A percentile compares a stretch with the other conserved stretches of the same genome.
Conservation (phyloP, 2,888 invertebrate genomes). For the Cantharis flavilabris region DNA sequence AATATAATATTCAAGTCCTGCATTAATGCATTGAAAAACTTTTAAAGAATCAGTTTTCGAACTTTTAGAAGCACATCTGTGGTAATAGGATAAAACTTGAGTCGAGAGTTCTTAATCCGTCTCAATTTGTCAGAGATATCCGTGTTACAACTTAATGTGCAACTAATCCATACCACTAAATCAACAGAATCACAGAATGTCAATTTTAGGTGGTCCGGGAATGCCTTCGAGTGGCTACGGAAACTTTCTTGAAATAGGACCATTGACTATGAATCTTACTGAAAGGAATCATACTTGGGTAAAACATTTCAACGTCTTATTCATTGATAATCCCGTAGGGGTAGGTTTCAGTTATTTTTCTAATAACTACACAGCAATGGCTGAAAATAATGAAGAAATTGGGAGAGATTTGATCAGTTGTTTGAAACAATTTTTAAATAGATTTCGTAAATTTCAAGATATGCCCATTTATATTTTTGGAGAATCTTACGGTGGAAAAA, state of each 20-base stretch:
- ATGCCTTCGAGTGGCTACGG: constrained; percentile 57
- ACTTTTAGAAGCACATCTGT: constrained; percentile 1
- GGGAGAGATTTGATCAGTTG: constrained; percentile 77
- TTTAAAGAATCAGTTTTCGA: background rate
- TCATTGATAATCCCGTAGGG: constrained; percentile 91
- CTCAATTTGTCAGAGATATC: constrained; percentile 28
- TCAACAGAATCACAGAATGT: constrained; percentile 23
- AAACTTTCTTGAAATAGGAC: constrained; percentile 65
- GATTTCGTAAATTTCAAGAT: constrained; percentile 70
- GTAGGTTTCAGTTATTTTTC: constrained; percentile 81
- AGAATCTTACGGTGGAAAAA: constrained; percentile 93
- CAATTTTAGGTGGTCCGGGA: constrained; percentile 49
- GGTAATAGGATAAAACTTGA: constrained; percentile 23
- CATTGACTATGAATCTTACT: constrained; percentile 57
- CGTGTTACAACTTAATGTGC: constrained; percentile 17
- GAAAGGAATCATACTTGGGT: constrained; percentile 63
- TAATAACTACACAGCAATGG: constrained; percentile 57
- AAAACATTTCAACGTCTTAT: constrained; percentile 69
- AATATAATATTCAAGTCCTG: background rate
- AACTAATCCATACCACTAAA: constrained; percentile 22
- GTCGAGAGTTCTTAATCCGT: constrained; percentile 25
- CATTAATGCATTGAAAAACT: background rate
- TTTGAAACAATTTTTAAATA: constrained; percentile 69
- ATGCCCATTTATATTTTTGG: constrained; percentile 83
- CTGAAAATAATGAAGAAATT: constrained; percentile 66